Percentiles rank a stretch among this genome's conserved stretches.
Evolutionary conservation across 2,797 vertebrate species (phyloP).

Genomic region (Xenops minutus): DNA sequence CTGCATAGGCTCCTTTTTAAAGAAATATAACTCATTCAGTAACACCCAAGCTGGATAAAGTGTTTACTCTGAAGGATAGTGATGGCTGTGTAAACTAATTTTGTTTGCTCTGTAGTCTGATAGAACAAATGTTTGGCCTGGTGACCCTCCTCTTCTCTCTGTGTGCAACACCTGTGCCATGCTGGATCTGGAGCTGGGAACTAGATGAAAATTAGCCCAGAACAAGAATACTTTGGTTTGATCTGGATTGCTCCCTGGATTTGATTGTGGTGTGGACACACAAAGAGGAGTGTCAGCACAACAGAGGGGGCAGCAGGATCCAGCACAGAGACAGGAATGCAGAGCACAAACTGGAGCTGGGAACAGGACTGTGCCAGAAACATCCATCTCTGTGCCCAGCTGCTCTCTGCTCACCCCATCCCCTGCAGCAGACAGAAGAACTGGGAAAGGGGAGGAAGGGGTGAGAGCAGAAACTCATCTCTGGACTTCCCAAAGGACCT

Average conservation of each 20-base stretch:
- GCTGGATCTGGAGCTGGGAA: background rate
- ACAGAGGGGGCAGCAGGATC: background rate
- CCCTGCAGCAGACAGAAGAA: background rate
- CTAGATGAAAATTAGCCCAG: background rate
- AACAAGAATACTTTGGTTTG: background rate
- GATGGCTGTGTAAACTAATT: background rate
- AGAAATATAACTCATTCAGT: accelerated
- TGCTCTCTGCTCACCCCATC: background rate
- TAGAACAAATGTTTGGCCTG: background rate
- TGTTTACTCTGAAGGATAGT: background rate
- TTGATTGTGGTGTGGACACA: background rate
- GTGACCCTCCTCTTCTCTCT: background rate
- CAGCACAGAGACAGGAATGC: background rate
- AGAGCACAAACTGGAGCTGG: background rate
- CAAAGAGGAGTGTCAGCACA: background rate
- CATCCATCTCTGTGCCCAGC: background rate
- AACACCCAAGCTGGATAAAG: background rate
- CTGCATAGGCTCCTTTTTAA: background rate
- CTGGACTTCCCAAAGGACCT: background rate
- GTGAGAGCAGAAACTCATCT: background rate
- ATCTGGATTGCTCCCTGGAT: background rate
- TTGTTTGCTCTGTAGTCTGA: constrained; percentile 18
- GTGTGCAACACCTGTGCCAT: background rate
- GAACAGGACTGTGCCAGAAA: background rate
- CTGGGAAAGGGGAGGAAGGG: background rate